Base-by-base conservation (phyloP, 2,888 invertebrate species). In the Crioceris asparagi region DNA sequence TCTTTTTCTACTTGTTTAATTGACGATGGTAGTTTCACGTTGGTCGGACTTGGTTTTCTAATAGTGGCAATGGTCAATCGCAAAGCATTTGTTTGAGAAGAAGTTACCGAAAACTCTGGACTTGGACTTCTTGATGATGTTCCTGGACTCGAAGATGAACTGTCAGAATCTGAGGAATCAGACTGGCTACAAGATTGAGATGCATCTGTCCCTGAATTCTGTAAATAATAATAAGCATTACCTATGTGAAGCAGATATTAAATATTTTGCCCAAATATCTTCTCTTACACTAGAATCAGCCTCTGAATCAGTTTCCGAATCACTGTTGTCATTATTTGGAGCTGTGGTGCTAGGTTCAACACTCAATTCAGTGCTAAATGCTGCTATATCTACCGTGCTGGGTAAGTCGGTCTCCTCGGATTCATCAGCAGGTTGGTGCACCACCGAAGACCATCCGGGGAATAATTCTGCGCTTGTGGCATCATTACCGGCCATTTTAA, bases 371-470 rank as follows among this genome's bases (percentile, higher is more conserved):
- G 68, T 70, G 58, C 74, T 76, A 55, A 77, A 72, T 40, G 76
- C 76, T 51, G 74, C 72, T 64, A 77, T 77, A 51, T 77, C 77
- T 42, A 77, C 76, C 17, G 77, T 77, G 17, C 76, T 76, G 10
- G 75, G 76, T 50, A 76, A 62, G 50, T 74, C 71, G 42, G 75
- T 73, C 30, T 72, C 71, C 57, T 76, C 75, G 10, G 72, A 72
- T 60, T 76, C 76, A 56, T 71, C 71, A 48, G 70, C 70, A 39
- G 71, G 70, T 57, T 69, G 69, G 56, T 71, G 72, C 46, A 72
- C 70, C 49, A 72, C 69, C 48, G 70, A 69, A 45, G 70, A 71
- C 72, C 72, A 72, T 48, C 70, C 70, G 45, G 59, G 59, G 38
- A 62, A 57, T 29, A 66, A 53, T 53, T 63, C 62, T 38, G 64